These are phyloP conservation scores for Syrmaticus mikado DNA, from an alignment of 2,113 vertebrate genomes.

Conservation along the genomic window DNA sequence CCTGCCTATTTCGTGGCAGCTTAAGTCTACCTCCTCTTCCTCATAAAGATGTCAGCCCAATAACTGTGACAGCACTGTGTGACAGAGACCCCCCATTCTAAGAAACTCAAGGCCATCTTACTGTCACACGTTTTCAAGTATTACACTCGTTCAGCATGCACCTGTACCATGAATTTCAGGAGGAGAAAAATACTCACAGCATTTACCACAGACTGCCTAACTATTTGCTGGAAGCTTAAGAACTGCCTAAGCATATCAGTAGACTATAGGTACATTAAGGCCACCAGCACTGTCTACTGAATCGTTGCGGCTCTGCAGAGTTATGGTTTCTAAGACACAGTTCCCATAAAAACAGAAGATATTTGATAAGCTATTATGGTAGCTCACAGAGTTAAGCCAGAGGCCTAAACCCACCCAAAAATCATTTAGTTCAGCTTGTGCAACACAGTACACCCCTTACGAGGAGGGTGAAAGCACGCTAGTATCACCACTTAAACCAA, in stretches of 20 bases:
- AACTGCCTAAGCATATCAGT: constrained; percentile 8
- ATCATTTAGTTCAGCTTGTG: constrained; percentile 43
- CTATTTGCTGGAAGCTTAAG: constrained; percentile 13
- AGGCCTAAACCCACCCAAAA: constrained; percentile 66
- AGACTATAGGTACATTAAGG: constrained; percentile 51
- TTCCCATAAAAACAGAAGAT: constrained; percentile 31
- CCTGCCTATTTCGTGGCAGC: background rate
- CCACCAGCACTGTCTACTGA: constrained; percentile 49
- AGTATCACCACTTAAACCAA: constrained; percentile 52
- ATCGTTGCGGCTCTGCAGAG: constrained; percentile 24
- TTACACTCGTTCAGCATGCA: constrained; percentile 43
- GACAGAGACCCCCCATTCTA: constrained; percentile 50
- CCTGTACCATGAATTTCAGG: constrained; percentile 45
- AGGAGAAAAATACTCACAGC: constrained; percentile 46
- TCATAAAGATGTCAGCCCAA: background rate
- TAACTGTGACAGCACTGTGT: constrained; percentile 11
- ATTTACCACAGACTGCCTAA: constrained; percentile 50
- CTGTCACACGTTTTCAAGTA: constrained; percentile 11
- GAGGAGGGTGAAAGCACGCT: constrained; percentile 52
- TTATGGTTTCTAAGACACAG: constrained; percentile 20
- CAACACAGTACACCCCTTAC: constrained; percentile 31
- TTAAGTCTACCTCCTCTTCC: background rate
- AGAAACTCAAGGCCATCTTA: constrained; percentile 31
- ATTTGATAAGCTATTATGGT: constrained; percentile 37
- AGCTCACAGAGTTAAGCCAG: constrained; percentile 55